phyloP scores from a whole-genome alignment of 2,797 vertebrate genomes.

The Pipistrellus nathusii region DNA sequence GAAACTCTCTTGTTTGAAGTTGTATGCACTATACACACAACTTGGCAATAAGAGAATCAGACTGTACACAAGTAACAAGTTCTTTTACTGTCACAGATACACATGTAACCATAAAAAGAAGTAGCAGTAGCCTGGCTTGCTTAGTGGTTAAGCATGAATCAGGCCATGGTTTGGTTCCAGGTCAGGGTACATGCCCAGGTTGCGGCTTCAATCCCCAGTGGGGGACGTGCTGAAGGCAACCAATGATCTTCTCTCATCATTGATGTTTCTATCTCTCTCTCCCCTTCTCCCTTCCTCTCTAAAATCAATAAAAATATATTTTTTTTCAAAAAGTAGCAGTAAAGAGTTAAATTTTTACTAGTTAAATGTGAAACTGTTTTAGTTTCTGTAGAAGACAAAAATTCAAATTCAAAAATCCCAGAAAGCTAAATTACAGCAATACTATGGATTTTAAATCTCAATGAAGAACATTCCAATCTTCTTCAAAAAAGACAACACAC shows the following conservation, averaged over 20 bases:
- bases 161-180: no score
- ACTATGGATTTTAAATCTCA: conserved; percentile 61
- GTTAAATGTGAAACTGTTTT: conserved; percentile 15
- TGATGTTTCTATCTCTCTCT: no score
- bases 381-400: conserved; percentile 52
- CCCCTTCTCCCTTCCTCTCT: no score
- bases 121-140: no score
- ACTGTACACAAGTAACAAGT: conserved; percentile 14
- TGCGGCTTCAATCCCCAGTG: no score
- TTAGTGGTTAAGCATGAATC: no score
- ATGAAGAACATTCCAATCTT: conserved; percentile 68
- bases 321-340: background rate
- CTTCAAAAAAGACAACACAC: background rate
- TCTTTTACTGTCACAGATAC: conserved; percentile 58
- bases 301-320: no score
- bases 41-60: conserved; percentile 15
- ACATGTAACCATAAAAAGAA: conserved; percentile 55
- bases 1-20: conserved; percentile 19
- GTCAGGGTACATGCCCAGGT: no score
- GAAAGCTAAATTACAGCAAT: conserved; percentile 56
- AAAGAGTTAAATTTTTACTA: conserved; percentile 58
- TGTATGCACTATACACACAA: conserved; percentile 15
- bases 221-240: no score
- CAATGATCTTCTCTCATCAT: no score
- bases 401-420: conserved; percentile 58